A percentile compares a stretch with the other conserved stretches of the same genome.
phyloP scores from a whole-genome alignment of 2,888 invertebrate genomes.

The Schizaphis graminum region DNA sequence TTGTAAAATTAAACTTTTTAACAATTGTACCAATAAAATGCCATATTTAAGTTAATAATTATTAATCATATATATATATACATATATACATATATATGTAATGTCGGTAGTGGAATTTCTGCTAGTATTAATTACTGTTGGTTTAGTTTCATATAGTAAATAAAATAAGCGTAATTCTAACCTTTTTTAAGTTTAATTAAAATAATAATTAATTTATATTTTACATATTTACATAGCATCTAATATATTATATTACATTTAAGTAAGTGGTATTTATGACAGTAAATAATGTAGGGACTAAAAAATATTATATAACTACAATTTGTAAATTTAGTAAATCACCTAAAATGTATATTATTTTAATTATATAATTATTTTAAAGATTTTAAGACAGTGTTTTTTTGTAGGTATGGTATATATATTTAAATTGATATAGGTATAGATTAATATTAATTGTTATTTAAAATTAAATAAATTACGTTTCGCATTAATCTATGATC shows the following conservation, averaged over 20 bases:
- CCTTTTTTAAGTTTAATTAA: neutral
- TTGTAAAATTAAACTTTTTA: neutral
- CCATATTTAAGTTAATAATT: neutral
- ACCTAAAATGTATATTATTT: neutral
- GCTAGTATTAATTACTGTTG: neutral
- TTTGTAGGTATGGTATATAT: neutral
- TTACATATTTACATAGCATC: too few species aligned
- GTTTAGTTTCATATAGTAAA: neutral
- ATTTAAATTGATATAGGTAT: neutral
- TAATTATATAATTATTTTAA: neutral
- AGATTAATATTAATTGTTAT: too few species aligned
- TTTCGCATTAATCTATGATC: neutral
- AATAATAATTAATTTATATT: neutral
- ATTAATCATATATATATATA: neutral
- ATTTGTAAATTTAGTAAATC: neutral
- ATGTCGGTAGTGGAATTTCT: neutral
- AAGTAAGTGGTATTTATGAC: too few species aligned
- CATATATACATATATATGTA: neutral
- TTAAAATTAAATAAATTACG: neutral
- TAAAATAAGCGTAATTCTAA: neutral
- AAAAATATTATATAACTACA: neutral
- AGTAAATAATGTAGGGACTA: neutral
- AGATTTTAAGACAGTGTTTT: neutral
- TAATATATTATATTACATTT: too few species aligned
- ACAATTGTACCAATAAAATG: neutral